Conservation (phyloP, 2,113 vertebrate species). For the Rhabdornis inornatus region DNA sequence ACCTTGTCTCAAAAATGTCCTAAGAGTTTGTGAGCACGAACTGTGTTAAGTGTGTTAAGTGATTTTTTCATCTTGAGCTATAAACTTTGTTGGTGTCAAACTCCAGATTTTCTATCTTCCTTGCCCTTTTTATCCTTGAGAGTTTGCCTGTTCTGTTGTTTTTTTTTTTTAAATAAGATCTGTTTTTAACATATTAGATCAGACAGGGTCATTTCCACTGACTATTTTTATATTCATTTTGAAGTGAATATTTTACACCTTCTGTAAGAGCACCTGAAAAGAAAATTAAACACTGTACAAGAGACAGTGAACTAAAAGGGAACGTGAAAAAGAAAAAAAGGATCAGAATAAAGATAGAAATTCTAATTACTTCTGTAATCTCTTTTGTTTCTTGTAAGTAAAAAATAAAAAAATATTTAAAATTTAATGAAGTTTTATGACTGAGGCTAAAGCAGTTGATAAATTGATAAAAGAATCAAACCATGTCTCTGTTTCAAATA, state of each 20-base stretch:
- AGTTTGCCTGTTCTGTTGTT: neutral
- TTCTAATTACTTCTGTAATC: neutral
- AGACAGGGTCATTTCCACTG: neutral
- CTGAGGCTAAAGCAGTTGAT: neutral
- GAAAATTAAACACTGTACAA: neutral
- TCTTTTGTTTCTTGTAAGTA: neutral
- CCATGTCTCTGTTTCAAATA: neutral
- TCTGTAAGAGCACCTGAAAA: neutral
- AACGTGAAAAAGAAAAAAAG: neutral
- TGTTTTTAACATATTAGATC: neutral
- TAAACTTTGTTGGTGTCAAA: neutral
- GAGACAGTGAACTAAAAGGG: neutral
- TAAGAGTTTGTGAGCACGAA: neutral
- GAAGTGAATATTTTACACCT: neutral
- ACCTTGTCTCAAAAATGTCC: neutral
- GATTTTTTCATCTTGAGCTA: neutral
- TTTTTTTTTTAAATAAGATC: neutral
- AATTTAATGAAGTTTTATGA: neutral
- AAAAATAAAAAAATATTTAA: neutral
- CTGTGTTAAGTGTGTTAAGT: neutral
- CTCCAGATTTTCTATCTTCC: neutral
- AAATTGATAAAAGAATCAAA: neutral
- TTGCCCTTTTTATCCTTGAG: neutral
- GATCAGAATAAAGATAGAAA: neutral
- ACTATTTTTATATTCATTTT: neutral